A percentile compares a stretch with the other conserved stretches of the same genome.
phyloP scores from a whole-genome alignment of 2,797 vertebrate species.

The Hyperoplus lanceolatus region DNA sequence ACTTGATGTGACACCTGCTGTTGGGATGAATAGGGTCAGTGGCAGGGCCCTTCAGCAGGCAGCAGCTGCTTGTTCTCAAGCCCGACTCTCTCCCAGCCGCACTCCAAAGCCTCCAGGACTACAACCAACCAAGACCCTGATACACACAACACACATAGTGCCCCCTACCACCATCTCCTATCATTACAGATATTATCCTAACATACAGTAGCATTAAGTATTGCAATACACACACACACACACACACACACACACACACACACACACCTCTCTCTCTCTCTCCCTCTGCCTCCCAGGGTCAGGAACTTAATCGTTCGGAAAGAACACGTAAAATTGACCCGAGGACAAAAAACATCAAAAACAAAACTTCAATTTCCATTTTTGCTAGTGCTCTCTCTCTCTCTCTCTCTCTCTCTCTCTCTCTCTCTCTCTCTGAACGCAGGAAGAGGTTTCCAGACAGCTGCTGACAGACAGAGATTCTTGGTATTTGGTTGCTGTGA shows the following conservation, averaged over 20 bases:
- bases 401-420: no score
- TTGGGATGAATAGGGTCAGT: slow-evolving; percentile 87
- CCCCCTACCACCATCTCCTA: slow-evolving; percentile 71
- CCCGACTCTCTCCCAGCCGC: slow-evolving; percentile 57
- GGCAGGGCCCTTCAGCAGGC: slow-evolving; percentile 82
- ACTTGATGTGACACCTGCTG: slow-evolving; percentile 87
- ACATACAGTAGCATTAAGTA: slow-evolving; percentile 24
- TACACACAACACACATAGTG: slow-evolving; percentile 59
- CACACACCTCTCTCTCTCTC: no score
- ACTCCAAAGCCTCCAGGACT: slow-evolving; percentile 52
- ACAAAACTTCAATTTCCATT: slow-evolving; percentile 74
- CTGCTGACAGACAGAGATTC: slow-evolving; percentile 81
- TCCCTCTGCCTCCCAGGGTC: slow-evolving; percentile 59
- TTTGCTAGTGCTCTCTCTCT: not conserved
- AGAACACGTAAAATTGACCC: slow-evolving; percentile 76
- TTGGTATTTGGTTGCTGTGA: slow-evolving; percentile 81
- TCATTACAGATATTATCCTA: slow-evolving; percentile 78
- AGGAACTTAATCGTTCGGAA: slow-evolving; percentile 65
- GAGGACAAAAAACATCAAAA: slow-evolving; percentile 69
- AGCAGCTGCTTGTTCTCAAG: slow-evolving; percentile 87
- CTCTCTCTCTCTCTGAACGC: slow-evolving; percentile 47
- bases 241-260: no score
- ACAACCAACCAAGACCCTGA: slow-evolving; percentile 52
- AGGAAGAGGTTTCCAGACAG: slow-evolving; percentile 80
- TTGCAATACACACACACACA: slow-evolving; percentile 22